Conservation (phyloP, 2,113 vertebrate genomes). For the Nyctibius bracteatus region DNA sequence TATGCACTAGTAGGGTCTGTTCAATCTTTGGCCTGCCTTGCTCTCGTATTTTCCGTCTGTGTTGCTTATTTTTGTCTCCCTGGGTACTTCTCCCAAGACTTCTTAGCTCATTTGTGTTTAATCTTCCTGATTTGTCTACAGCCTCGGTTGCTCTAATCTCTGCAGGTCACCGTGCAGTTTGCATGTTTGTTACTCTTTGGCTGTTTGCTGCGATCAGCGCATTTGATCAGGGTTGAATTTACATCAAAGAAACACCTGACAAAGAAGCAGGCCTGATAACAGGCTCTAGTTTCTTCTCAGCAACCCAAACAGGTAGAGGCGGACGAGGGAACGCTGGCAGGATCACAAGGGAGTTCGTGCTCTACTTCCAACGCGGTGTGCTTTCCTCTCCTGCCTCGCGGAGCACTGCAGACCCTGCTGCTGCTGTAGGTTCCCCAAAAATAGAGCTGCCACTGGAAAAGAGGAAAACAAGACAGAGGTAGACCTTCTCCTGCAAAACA, state of each 20-base stretch:
- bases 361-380: not conserved
- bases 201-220: slow-evolving; percentile 25
- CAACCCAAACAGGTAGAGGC: not conserved
- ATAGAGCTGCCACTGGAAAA: not conserved
- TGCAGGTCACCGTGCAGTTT: not conserved
- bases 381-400: not conserved
- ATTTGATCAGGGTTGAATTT: not conserved
- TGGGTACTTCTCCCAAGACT: not conserved
- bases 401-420: not conserved
- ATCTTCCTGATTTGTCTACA: not conserved
- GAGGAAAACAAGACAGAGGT: not conserved
- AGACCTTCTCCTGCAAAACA: not conserved
- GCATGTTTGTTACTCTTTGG: not conserved
- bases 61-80: not conserved
- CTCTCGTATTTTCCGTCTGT: not conserved
- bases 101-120: not conserved
- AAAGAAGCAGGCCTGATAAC: slow-evolving; percentile 11
- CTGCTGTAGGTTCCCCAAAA: not conserved
- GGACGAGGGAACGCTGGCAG: not conserved
- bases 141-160: not conserved
- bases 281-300: slow-evolving; percentile 2
- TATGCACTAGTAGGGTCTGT: not conserved
- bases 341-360: not conserved
- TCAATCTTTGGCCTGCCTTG: not conserved
- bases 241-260: slow-evolving; percentile 36